Evolutionary conservation across 2,797 vertebrate species (phyloP), one percentile per base, ranked within the genome.

Genomic region (Gouania willdenowi): DNA sequence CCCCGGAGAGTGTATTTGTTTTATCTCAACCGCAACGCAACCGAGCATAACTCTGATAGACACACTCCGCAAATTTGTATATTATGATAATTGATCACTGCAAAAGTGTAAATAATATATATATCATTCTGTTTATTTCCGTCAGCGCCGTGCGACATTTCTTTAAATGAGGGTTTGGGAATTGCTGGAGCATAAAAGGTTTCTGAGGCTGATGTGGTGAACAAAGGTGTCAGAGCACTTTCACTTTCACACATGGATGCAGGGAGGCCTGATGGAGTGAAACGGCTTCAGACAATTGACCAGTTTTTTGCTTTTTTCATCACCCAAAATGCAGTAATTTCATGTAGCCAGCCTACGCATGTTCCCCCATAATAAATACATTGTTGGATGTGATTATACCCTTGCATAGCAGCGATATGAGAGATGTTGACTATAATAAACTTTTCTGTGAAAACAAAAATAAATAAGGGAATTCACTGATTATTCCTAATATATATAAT

Each of bases 21-120:
- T 53, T 55, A 62, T 47, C 22, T 21, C 66, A 49, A 66, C 39
- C 67, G 66, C 44, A 41, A 36, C 25, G 69, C 56, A 31, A 10
- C 45, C 24, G 4, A 57, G 70, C 48, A n/a, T 37, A 2, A 50
- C 58, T 41, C 14, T 1, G 24, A 48, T 26, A 10, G 25, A 38
- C 56, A 46, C 25, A 8, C 29, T 9, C n/a, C 3, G 34, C 49
- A 42, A 14, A 50, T 75, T 71, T 56, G 45, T 74, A 72, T 80
- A 81, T 80, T 72, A 75, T 77, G 64, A 69, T 79, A 75, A 78
- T 77, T 75, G 70, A 70, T 51, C 56, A 48, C 47, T 53, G 4
- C 6, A 28, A 55, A 73, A 60, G 40, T 62, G 65, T 65, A 71
- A 79, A 76, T 71, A n/a, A n/a, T n/a, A n/a, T n/a, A n/a, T n/a